Percentiles rank a stretch among this genome's conserved stretches.
Evolutionary conservation across 2,113 vertebrate genomes (phyloP).

Genomic region (Prionailurus bengalensis): DNA sequence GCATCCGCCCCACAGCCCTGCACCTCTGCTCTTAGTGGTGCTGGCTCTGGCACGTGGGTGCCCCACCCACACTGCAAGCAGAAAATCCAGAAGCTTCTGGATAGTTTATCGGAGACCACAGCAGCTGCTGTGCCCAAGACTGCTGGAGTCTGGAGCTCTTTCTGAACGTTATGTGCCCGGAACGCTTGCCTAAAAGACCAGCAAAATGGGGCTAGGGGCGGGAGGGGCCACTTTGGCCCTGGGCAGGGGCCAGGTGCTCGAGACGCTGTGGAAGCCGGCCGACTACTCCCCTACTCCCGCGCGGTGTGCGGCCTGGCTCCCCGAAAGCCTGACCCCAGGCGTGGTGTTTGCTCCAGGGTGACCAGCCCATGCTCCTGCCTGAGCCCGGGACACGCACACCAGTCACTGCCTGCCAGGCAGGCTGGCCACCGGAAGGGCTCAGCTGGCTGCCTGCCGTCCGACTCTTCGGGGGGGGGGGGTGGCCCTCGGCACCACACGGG

Average conservation of each 20-base stretch:
- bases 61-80: background rate
- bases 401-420: background rate
- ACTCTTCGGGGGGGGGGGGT: background rate
- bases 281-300: background rate
- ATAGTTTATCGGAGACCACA: background rate
- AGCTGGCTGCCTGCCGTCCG: background rate
- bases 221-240: background rate
- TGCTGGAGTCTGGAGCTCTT: background rate
- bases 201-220: background rate
- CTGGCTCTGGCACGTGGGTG: accelerated
- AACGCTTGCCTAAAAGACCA: background rate
- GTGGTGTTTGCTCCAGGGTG: background rate
- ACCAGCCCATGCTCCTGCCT: background rate
- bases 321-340: background rate
- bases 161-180: background rate
- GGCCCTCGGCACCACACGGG: background rate
- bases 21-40: too few relatives aligned
- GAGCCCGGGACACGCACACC: background rate
- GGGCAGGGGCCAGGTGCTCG: accelerated
- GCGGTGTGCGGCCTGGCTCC: background rate
- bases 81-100: background rate
- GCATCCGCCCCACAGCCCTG: background rate
- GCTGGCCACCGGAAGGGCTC: too few relatives aligned
- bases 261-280: background rate
- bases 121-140: background rate